Evolutionary conservation across 2,888 invertebrate genomes (phyloP), one percentile per base, ranked within the genome.

Genomic region (Oligia strigilis): DNA sequence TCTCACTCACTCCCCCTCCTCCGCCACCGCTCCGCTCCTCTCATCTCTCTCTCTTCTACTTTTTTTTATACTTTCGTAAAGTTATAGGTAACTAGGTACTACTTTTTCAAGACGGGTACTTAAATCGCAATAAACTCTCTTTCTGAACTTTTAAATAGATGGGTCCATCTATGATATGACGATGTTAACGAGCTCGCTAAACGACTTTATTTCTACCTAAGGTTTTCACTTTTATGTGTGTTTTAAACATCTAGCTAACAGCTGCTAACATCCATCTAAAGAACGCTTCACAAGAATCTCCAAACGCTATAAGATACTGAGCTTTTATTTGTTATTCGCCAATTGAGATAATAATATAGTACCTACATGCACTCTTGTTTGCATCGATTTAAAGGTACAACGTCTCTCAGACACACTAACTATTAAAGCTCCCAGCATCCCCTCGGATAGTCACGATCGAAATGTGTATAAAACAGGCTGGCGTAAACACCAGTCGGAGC

Each of bases 381-480:
- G 83, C 74, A 78, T 67, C 82, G 72, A 86, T 82, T 78, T 71
- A 72, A 77, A 77, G 72, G 52, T 52, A 77, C 77, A 67, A 46
- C 69, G 77, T 73, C 75, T 66, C 72, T 70, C 79, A 75, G 75
- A 78, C 79, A 73, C 72, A 75, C 49, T 62, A 81, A 81, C 70
- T 72, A 87, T 78, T 88, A 85, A 81, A 77, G 70, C 58, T 77
- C 78, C 75, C 80, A 87, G 81, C 87, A 77, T 71, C 87, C 83
- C 78, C 80, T 81, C 80, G 70, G 75, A 88, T 36, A 80, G 83
- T 84, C 84, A 89, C 84, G 86, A 83, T 87, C 81, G 81, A 84
- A 85, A 84, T 84, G 80, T 81, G 67, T 84, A 87, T 78, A 84
- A 84, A 88, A 88, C 85, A 87, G 78, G 84, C 85, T 85, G 83